Percentiles rank a stretch among this genome's conserved stretches.
Evolutionary conservation across 2,888 invertebrate genomes (phyloP).

Genomic region (Allolobophora icterica): DNA sequence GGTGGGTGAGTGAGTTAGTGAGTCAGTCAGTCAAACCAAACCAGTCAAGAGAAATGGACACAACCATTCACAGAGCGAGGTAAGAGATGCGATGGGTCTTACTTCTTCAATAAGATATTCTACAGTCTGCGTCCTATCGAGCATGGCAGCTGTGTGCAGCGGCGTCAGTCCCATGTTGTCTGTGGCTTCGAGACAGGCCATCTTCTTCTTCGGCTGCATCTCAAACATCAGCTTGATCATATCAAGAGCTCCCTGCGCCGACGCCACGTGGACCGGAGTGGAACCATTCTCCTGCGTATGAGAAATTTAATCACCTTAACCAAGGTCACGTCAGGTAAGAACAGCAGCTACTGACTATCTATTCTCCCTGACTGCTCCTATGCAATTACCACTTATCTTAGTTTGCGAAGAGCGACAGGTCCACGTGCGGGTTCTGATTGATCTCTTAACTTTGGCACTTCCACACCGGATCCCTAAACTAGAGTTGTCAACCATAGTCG

Average conservation of each 20-base stretch:
- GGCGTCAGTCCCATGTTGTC: conserved; percentile 90
- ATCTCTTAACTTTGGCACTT: too few relatives aligned
- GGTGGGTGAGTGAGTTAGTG: too few relatives aligned
- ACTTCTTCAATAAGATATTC: conserved; percentile 71
- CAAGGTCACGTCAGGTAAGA: background rate
- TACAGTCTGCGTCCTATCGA: conserved; percentile 83
- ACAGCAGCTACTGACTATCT: too few relatives aligned
- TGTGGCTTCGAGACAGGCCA: conserved; percentile 74
- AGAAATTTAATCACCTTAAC: background rate
- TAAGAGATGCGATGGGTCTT: conserved; percentile 12
- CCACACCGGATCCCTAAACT: too few relatives aligned
- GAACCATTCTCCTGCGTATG: conserved; percentile 76
- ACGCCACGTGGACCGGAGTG: conserved; percentile 87
- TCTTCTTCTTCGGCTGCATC: conserved; percentile 57
- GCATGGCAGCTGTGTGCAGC: conserved; percentile 88
- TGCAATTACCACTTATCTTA: too few relatives aligned
- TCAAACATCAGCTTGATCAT: conserved; percentile 85
- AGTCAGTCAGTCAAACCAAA: too few relatives aligned
- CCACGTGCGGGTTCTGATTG: too few relatives aligned
- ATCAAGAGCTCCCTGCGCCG: conserved; percentile 81
- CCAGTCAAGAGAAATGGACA: too few relatives aligned
- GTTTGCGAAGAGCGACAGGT: too few relatives aligned
- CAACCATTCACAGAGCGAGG: too few relatives aligned
- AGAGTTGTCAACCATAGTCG: too few relatives aligned
- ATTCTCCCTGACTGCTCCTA: too few relatives aligned